These are phyloP conservation scores for Microplitis demolitor DNA, from an alignment of 1,140 invertebrate species.

Conservation along the genomic window DNA sequence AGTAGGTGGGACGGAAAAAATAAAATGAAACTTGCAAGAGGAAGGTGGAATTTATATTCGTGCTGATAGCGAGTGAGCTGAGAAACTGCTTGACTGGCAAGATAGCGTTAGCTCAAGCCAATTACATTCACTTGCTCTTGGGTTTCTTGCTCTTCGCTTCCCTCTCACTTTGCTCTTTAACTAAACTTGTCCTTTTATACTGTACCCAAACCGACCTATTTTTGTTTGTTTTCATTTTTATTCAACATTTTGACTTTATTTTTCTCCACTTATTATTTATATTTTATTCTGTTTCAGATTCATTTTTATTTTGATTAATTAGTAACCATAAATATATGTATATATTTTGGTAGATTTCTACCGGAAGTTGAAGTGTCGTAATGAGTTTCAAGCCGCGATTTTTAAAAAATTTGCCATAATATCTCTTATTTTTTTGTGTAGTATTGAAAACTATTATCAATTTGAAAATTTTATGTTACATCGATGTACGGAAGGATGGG, in stretches of 20 bases:
- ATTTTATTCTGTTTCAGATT: too few species aligned
- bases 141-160: background rate
- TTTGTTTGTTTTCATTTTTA: background rate
- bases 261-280: too few species aligned
- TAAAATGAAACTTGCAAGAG: constrained; percentile 35
- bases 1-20: constrained; percentile 28
- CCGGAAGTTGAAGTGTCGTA: too few species aligned
- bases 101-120: constrained; percentile 52
- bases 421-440: too few species aligned
- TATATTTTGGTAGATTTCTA: too few species aligned
- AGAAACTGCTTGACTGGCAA: constrained; percentile 55
- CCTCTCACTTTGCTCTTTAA: background rate
- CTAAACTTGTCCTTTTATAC: constrained; percentile 14
- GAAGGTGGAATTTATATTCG: constrained; percentile 53
- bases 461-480: too few species aligned
- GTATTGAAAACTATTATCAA: too few species aligned
- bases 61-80: constrained; percentile 51
- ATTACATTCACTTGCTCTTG: constrained; percentile 54
- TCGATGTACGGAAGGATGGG: too few species aligned
- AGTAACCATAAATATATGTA: too few species aligned
- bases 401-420: too few species aligned
- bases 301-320: too few species aligned
- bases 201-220: constrained; percentile 6
- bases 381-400: too few species aligned
- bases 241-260: background rate